Evolutionary conservation across 2,888 invertebrate genomes (phyloP).

Genomic region (Drosophila percnosoma): DNA sequence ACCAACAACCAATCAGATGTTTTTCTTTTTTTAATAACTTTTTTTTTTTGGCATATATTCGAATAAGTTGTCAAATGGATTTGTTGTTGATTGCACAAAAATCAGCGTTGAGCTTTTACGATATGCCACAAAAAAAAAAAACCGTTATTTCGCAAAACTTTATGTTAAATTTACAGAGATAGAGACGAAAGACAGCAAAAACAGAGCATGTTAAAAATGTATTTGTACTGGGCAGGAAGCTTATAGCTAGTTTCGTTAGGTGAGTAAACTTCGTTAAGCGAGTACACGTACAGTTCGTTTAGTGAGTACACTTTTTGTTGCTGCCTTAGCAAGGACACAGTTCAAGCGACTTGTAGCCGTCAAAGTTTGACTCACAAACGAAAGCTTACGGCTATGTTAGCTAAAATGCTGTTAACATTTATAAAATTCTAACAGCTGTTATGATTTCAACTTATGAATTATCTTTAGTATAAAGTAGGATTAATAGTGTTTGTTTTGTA

Average conservation of each 20-base stretch:
- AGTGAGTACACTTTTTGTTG: conserved; percentile 20
- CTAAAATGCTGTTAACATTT: conserved; percentile 53
- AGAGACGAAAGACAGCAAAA: conserved; percentile 29
- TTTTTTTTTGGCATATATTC: conserved; percentile 13
- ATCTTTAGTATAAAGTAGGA: conserved; percentile 18
- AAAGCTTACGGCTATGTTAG: conserved; percentile 49
- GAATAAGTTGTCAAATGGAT: conserved; percentile 25
- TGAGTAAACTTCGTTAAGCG: conserved; percentile 29
- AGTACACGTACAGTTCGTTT: conserved; percentile 23
- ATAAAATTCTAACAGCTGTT: conserved; percentile 50
- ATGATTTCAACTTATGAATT: conserved; percentile 30
- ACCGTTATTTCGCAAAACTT: conserved; percentile 46
- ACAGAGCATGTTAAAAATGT: conserved; percentile 50
- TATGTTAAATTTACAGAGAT: conserved; percentile 24
- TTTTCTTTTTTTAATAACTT: conserved; percentile 11
- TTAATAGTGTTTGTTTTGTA: conserved; percentile 27
- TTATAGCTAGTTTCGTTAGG: conserved; percentile 35
- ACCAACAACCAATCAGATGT: conserved; percentile 57
- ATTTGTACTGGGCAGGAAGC: conserved; percentile 32
- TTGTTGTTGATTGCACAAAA: conserved; percentile 48
- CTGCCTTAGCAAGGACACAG: conserved; percentile 40
- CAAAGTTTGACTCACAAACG: conserved; percentile 14
- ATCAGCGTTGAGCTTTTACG: conserved; percentile 65
- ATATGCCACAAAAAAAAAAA: conserved; percentile 62
- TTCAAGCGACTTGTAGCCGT: background rate